phyloP scores from a whole-genome alignment of 2,113 vertebrate genomes.

The Cyanoramphus novaezelandiae region DNA sequence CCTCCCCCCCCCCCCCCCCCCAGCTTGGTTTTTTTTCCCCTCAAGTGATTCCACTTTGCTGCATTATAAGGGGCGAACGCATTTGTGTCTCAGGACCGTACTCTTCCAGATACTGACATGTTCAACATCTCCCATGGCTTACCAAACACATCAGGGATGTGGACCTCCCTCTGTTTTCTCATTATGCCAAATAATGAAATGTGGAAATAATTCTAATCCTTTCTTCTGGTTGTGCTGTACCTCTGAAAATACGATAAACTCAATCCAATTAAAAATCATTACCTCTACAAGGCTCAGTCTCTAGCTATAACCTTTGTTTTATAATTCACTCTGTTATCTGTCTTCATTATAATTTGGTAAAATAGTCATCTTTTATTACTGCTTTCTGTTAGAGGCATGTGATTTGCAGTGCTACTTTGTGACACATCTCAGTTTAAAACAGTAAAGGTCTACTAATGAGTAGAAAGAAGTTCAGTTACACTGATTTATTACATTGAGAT shows the following conservation, averaged over 20 bases:
- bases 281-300: slow-evolving; percentile 73
- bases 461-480: slow-evolving; percentile 22
- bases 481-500: not conserved
- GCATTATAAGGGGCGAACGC: slow-evolving; percentile 66
- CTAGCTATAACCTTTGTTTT: slow-evolving; percentile 76
- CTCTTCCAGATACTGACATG: slow-evolving; percentile 76
- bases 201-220: slow-evolving; percentile 85
- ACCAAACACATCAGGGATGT: slow-evolving; percentile 72
- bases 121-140: slow-evolving; percentile 77
- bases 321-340: slow-evolving; percentile 74
- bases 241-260: slow-evolving; percentile 84
- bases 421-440: slow-evolving; percentile 49
- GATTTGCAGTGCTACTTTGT: slow-evolving; percentile 39
- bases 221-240: slow-evolving; percentile 77
- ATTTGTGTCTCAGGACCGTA: slow-evolving; percentile 68
- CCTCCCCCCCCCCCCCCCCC: not conserved
- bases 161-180: slow-evolving; percentile 85
- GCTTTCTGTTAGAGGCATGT: slow-evolving; percentile 44
- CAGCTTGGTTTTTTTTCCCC: not conserved
- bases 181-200: slow-evolving; percentile 85
- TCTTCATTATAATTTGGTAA: slow-evolving; percentile 71
- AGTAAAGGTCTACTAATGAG: slow-evolving; percentile 41
- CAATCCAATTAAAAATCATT: slow-evolving; percentile 87
- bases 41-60: slow-evolving; percentile 70
- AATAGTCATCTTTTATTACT: slow-evolving; percentile 59